Conservation (phyloP, 2,797 vertebrate genomes). For the Caiman crocodilus region DNA sequence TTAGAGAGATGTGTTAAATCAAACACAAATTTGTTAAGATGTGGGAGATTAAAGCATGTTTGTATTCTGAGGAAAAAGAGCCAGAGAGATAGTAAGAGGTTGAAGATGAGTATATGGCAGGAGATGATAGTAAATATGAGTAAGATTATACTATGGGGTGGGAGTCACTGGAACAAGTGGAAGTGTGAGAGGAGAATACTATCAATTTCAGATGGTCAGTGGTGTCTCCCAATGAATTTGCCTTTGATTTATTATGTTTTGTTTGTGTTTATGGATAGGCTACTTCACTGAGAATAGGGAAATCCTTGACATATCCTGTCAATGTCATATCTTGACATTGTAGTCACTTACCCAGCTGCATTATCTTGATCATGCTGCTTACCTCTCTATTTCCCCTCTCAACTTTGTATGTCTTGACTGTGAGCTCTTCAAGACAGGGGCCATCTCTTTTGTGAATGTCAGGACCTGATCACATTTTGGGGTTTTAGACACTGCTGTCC, state of each 20-base stretch:
- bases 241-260: conserved; percentile 22
- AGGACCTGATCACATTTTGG: neutral
- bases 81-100: too few relatives aligned
- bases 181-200: neutral
- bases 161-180: too few relatives aligned
- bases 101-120: too few relatives aligned
- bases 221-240: neutral
- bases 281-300: neutral
- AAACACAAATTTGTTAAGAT: too few relatives aligned
- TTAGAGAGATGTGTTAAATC: too few relatives aligned
- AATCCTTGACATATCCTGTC: neutral
- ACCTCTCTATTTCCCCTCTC: conserved; percentile 18
- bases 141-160: too few relatives aligned
- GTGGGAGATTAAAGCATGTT: too few relatives aligned
- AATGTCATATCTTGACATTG: neutral
- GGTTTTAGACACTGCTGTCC: too few relatives aligned
- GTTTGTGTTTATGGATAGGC: conserved; percentile 1
- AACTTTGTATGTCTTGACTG: neutral
- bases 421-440: neutral
- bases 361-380: conserved; percentile 54
- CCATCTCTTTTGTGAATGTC: neutral
- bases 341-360: conserved; percentile 6
- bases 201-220: neutral
- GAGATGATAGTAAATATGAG: too few relatives aligned
- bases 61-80: too few relatives aligned